These are phyloP conservation scores for Caenorhabditis zanzibari DNA, from an alignment of 2,888 invertebrate species.

Conservation along the genomic window DNA sequence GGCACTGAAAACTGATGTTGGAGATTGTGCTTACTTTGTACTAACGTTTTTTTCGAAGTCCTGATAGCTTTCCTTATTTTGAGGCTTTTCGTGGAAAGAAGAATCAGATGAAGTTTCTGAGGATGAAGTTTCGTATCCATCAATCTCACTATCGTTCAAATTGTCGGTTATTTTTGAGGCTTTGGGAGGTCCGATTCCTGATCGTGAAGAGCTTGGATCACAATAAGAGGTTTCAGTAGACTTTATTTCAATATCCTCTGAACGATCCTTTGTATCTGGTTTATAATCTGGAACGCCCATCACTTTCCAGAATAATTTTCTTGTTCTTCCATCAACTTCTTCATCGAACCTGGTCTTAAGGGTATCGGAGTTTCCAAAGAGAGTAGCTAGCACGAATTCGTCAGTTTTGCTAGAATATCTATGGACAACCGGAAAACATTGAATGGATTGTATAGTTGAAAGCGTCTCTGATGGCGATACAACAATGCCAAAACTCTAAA, in stretches of 20 bases:
- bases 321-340: background rate
- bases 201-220: too few relatives aligned
- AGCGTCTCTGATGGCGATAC: slow-evolving; percentile 14
- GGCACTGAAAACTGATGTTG: slow-evolving; percentile 17
- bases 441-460: background rate
- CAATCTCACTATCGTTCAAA: background rate
- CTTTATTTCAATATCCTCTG: background rate
- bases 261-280: background rate
- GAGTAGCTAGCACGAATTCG: slow-evolving; percentile 8
- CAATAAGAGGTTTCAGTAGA: too few relatives aligned
- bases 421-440: slow-evolving; percentile 20
- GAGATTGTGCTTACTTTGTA: background rate
- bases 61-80: background rate
- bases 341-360: background rate
- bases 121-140: background rate
- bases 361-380: background rate
- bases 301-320: background rate
- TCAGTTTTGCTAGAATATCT: slow-evolving; percentile 6
- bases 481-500: slow-evolving; percentile 13
- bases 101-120: background rate
- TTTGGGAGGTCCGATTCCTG: too few relatives aligned
- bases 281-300: background rate
- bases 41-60: background rate
- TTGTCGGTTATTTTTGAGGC: background rate
- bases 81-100: background rate